Conservation (phyloP, 2,113 vertebrate genomes). For the Syngnathoides biaculeatus region DNA sequence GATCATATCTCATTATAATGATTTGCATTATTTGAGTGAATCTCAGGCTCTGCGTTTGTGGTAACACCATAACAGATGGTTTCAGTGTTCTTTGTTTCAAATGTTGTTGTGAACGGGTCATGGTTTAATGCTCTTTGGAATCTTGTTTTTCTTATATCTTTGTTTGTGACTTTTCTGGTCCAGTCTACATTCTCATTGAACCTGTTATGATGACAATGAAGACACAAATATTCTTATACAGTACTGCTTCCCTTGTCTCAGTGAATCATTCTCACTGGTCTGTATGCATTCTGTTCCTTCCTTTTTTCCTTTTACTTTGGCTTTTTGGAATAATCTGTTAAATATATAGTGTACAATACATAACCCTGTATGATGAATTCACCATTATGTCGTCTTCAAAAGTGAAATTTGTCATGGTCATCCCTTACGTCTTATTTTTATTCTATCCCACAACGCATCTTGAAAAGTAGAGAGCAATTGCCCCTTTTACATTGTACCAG, state of each 20-base stretch:
- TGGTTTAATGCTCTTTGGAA: neutral
- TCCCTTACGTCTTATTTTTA: neutral
- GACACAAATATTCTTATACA: no score
- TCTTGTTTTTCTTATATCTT: neutral
- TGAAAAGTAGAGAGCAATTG: no score
- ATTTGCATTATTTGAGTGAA: neutral
- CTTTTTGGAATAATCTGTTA: neutral
- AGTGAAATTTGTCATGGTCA: neutral
- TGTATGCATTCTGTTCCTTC: no score
- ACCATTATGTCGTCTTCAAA: neutral
- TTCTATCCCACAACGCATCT: neutral
- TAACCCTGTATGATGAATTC: neutral
- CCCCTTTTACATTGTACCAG: neutral
- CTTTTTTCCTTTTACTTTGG: no score
- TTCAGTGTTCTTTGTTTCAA: neutral
- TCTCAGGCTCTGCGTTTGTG: neutral
- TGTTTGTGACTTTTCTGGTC: neutral
- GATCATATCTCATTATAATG: neutral
- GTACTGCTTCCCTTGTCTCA: neutral
- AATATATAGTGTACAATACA: no score
- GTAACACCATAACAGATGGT: neutral
- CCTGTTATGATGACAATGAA: neutral
- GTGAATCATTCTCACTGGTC: neutral
- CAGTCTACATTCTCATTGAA: neutral
- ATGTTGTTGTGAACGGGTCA: neutral